Evolutionary conservation across 2,888 invertebrate species (phyloP), one percentile per base, ranked within the genome.

Genomic region (Hybos culiciformis): DNA sequence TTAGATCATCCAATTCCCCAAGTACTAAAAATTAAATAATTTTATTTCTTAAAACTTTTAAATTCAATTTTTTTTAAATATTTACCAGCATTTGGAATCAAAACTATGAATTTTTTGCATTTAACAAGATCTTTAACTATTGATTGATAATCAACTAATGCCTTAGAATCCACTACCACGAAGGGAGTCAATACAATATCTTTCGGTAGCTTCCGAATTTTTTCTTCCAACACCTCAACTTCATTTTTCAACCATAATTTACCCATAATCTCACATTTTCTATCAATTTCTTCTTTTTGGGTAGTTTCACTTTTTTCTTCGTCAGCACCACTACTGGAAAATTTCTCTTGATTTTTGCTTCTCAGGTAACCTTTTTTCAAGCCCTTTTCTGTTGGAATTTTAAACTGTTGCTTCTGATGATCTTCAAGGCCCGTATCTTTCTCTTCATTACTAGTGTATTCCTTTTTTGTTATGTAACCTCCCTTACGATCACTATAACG

Each of bases 181-280:
- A 91, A 85, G 0, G 91, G 86, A 0, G 90, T 88, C 56, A 83
- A 73, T 2, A 77, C 56, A 48, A 64, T 55, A 45, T 59, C 60
- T 20, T 58, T 48, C 18, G 62, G 59, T 49, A 60, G 61, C 40
- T 60, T 63, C 9, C 62, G 63, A 14, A 63, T 50, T 55, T 78
- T 74, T 50, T 73, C 81, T 66, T 93, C 92, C 49, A 93, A 65
- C 48, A 87, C 84, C 36, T 80, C 77, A 15, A 93, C 91, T 62
- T 88, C 91, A 6, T 88, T 84, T 53, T 80, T 79, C 42, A 94
- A 69, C 85, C 93, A 90, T 44, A 93, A 70, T 53, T 83, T 83
- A 3, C 92, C 92, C 77, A 93, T 84, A 41, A 87, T 56, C 47
- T 66, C 65, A 37, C 62, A 63, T 47, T 62, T 60, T 43, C 61